These are phyloP conservation scores for Calypte anna DNA, from an alignment of 2,113 vertebrate genomes.

Conservation along the genomic window DNA sequence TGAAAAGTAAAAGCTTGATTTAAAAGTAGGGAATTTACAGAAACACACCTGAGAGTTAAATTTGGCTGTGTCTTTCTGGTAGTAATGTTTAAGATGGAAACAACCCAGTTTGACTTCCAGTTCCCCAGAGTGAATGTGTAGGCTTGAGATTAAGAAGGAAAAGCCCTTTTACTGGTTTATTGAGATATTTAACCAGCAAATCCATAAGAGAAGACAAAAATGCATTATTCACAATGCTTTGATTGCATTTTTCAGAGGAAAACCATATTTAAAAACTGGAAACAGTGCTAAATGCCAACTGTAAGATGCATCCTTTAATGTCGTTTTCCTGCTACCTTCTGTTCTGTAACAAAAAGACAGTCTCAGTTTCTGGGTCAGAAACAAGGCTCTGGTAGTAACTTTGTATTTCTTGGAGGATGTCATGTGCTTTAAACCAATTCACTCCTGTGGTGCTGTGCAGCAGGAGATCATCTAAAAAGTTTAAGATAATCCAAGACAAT, in stretches of 20 bases:
- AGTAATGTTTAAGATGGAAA: neutral
- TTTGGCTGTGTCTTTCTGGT: neutral
- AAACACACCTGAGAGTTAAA: neutral
- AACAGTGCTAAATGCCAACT: neutral
- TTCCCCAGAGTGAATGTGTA: neutral
- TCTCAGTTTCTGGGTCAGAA: constrained; percentile 51
- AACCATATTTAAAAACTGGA: neutral
- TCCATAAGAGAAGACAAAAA: neutral
- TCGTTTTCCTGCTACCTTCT: constrained; percentile 27
- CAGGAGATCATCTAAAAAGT: constrained; percentile 1
- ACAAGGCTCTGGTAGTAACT: neutral
- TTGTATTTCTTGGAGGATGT: constrained; percentile 7
- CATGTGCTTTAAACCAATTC: constrained; percentile 6
- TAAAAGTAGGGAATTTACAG: neutral
- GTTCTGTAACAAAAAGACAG: neutral
- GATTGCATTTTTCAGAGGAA: neutral
- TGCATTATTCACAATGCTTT: neutral
- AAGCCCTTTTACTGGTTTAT: neutral
- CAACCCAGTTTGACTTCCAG: neutral
- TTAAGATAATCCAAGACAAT: constrained; percentile 9
- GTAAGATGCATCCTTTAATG: neutral
- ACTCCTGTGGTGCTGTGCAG: constrained; percentile 6
- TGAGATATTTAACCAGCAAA: neutral
- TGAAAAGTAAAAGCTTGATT: neutral
- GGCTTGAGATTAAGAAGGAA: neutral